Conservation (phyloP, 2,797 vertebrate species). For the Alcedo atthis region DNA sequence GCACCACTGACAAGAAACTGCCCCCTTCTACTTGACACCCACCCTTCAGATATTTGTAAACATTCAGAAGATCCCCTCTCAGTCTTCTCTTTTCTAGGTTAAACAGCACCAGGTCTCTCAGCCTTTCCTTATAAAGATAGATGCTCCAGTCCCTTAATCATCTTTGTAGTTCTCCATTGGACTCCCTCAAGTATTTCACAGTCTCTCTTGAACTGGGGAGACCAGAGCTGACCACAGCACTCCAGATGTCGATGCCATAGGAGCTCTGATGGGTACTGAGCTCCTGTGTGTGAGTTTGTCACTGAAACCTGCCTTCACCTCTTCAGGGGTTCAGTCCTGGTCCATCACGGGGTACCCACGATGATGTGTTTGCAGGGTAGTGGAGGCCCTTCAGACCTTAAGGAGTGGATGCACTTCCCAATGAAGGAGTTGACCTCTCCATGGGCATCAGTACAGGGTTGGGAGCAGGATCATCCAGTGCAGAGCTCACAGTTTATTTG, state of each 20-base stretch:
- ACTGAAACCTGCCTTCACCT: neutral
- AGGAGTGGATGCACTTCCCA: neutral
- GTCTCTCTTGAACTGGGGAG: too few relatives aligned
- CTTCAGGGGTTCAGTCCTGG: fast-evolving
- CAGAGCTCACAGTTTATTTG: neutral
- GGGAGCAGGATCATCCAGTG: neutral
- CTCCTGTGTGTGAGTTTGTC: neutral
- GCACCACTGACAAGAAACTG: too few relatives aligned
- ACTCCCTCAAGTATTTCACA: too few relatives aligned
- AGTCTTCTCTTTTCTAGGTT: too few relatives aligned
- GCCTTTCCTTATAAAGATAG: too few relatives aligned
- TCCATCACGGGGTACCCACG: neutral
- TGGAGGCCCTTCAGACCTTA: neutral
- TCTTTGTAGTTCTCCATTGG: too few relatives aligned
- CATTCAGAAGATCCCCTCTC: too few relatives aligned
- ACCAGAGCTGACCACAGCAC: too few relatives aligned
- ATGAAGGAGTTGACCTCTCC: neutral
- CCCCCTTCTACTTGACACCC: too few relatives aligned
- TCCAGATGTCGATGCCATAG: neutral
- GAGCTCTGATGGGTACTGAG: neutral
- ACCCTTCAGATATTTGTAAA: too few relatives aligned
- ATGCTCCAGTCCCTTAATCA: too few relatives aligned
- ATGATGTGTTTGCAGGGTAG: neutral
- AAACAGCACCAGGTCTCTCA: too few relatives aligned
- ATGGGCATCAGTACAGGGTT: neutral